Percentiles rank a stretch among this genome's conserved stretches.
Conservation (phyloP, 2,113 vertebrate species). For the Cardinalis cardinalis region DNA sequence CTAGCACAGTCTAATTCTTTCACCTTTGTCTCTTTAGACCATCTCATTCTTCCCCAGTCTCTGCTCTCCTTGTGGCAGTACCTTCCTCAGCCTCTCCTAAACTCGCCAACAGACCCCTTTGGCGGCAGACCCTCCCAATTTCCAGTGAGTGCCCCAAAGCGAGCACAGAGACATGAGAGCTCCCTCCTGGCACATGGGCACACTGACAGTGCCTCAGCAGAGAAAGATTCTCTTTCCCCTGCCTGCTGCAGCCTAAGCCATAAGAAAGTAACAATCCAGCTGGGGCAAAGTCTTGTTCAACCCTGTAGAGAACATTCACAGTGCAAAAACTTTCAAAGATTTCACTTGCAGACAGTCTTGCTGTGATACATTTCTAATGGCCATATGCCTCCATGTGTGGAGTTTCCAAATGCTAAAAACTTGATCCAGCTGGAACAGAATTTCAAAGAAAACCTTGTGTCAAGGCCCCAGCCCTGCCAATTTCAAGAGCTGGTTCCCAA, state of each 20-base stretch:
- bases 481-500: not conserved
- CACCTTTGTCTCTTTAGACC: not conserved
- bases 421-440: constrained; percentile 45
- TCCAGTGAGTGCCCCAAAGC: not conserved
- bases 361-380: not conserved
- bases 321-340: not conserved
- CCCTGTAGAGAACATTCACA: not conserved
- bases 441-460: constrained; percentile 14
- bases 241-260: not conserved
- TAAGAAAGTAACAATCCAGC: not conserved
- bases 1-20: not conserved
- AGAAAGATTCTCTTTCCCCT: not conserved
- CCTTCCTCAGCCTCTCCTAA: not conserved
- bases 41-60: not conserved
- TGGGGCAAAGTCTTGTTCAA: not conserved
- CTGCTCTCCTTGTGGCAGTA: not conserved
- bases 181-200: not conserved
- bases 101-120: not conserved
- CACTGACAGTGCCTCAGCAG: not conserved
- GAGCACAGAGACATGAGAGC: not conserved
- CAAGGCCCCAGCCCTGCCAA: constrained; percentile 16
- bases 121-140: not conserved
- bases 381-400: not conserved
- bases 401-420: constrained; percentile 17
- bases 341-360: not conserved